Base-by-base conservation (phyloP, 2,888 invertebrate species). In the Plagiodera versicolora region DNA sequence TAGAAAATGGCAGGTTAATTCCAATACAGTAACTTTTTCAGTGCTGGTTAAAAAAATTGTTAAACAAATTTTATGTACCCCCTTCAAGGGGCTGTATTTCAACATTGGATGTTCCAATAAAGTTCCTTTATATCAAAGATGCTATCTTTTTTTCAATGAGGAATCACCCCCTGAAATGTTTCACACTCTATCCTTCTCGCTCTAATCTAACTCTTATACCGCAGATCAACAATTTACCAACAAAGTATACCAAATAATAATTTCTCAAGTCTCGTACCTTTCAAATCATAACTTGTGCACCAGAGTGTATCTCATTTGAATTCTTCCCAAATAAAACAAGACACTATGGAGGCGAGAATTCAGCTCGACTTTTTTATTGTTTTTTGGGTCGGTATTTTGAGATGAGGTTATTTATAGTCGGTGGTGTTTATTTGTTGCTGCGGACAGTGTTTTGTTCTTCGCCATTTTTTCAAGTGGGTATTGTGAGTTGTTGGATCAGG, bases 271-370 rank as follows among this genome's bases (percentile, higher is more conserved):
- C 8, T 28, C 4, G 4, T 30, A 17, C 11, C 50, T 51, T 47
- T 19, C 20, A 45, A 17, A 48, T 39, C 10, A 58, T 58, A 58
- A 52, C 58, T 60, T 60, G 58, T 55, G 60, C 56, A 55, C 60
- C 47, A 61, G 60, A 60, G 52, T 53, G 55, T 57, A 48, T 45
- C 49, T 55, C 55, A 60, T 60, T 60, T 55, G 19, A 48, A 60
- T 60, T 60, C 60, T 54, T 48, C 17, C 17, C 47, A 47, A 58
- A 53, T 24, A 51, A 46, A 53, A 58, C 47, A 53, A 58, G 14
- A 39, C 39, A n/a, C 2, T 14, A 44, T 54, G 45, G 54, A 54
- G 59, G 35, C 58, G 32, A 59, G 54, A 52, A 49, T 49, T 45
- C 19, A 45, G 19, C 18, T 28, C 56, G 46, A n/a, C 49, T 60